A percentile compares a stretch with the other conserved stretches of the same genome.
These are phyloP conservation scores for Drosophila vallismaia DNA, from an alignment of 2,888 invertebrate genomes.

Conservation along the genomic window DNA sequence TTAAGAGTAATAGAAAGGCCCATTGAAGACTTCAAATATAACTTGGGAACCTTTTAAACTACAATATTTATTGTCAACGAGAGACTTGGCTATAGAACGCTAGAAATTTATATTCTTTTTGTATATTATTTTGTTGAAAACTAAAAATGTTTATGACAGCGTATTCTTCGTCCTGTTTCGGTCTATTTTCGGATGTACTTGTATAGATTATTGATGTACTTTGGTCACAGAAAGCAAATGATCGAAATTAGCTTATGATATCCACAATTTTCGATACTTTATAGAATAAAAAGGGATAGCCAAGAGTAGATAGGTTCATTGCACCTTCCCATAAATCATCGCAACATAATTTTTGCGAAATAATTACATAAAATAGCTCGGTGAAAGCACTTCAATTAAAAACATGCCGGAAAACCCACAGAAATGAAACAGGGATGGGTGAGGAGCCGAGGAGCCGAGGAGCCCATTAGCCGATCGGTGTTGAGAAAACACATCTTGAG, in stretches of 20 bases:
- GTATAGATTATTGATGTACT: slow-evolving; percentile 1
- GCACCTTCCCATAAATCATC: slow-evolving; percentile 43
- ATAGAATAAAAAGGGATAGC: too few relatives aligned
- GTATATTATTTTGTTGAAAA: slow-evolving; percentile 18
- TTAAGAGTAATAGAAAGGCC: background rate
- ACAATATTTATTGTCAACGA: background rate
- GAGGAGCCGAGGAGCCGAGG: slow-evolving; percentile 28
- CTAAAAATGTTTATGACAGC: slow-evolving; percentile 41
- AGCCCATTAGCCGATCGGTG: slow-evolving; percentile 61
- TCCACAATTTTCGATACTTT: too few relatives aligned
- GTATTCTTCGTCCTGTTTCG: slow-evolving; percentile 1
- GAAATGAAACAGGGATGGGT: slow-evolving; percentile 3
- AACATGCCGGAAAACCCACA: slow-evolving; percentile 39
- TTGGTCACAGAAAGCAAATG: background rate
- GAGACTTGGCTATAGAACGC: background rate
- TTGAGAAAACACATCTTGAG: slow-evolving; percentile 74
- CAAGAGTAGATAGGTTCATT: slow-evolving; percentile 37
- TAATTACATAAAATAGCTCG: slow-evolving; percentile 65
- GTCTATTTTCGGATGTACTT: slow-evolving; percentile 1
- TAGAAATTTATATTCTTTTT: background rate
- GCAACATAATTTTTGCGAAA: slow-evolving; percentile 45
- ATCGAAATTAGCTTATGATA: too few relatives aligned
- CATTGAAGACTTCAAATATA: background rate
- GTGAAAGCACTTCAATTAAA: slow-evolving; percentile 58
- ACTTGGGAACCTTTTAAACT: background rate